A percentile compares a stretch with the other conserved stretches of the same genome.
phyloP scores from a whole-genome alignment of 53 echinoderm and acorn worm genomes.

The Patiria pectinifera region DNA sequence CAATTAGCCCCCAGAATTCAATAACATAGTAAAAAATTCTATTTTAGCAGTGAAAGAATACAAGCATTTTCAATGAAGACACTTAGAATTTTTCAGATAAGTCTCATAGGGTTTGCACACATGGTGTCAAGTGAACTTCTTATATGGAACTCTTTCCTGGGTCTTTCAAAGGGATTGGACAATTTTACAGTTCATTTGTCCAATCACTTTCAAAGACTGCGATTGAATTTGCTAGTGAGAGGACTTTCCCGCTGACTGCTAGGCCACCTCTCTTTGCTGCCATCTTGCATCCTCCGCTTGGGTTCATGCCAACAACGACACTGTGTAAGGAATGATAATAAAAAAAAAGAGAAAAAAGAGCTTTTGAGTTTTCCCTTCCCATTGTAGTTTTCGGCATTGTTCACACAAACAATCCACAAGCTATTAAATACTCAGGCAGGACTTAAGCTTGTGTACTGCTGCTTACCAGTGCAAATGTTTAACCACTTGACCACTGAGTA shows the following conservation, averaged over 20 bases:
- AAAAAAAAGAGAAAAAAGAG: background rate
- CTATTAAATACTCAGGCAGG: background rate
- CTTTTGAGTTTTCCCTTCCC: background rate
- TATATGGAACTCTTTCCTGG: no score
- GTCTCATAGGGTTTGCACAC: no score
- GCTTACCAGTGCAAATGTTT: no score
- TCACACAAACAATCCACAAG: background rate
- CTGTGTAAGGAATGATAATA: background rate
- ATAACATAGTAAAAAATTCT: background rate
- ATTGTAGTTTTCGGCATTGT: background rate
- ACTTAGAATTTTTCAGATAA: background rate
- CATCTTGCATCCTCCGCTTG: background rate
- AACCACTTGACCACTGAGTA: background rate
- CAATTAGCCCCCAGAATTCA: background rate
- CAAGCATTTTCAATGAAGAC: background rate
- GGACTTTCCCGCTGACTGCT: background rate
- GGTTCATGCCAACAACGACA: background rate
- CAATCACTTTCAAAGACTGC: constrained; percentile 9
- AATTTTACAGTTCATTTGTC: constrained; percentile 12
- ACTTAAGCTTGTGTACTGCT: background rate
- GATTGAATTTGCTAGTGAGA: background rate
- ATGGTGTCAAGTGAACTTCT: no score
- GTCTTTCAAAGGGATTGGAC: no score
- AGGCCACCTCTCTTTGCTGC: background rate
- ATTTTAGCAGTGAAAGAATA: background rate